A percentile compares a stretch with the other conserved stretches of the same genome.
These are phyloP conservation scores for Scaptodrosophila latifasciaeformis DNA, from an alignment of 2,888 invertebrate species.

Conservation along the genomic window DNA sequence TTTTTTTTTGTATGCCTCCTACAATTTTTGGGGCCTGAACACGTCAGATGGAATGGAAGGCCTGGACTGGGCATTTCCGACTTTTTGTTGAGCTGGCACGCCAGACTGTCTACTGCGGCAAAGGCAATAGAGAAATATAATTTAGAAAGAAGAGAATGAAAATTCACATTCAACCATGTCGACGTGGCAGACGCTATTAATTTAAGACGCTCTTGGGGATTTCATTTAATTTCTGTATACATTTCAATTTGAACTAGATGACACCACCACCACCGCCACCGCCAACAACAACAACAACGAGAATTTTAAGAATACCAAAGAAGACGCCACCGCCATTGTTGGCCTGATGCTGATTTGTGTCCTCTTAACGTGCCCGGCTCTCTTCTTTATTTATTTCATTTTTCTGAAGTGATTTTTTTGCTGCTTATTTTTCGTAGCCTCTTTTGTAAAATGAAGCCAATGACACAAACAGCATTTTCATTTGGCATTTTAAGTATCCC, in stretches of 20 bases:
- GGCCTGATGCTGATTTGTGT: conserved; percentile 32
- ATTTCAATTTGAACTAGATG: conserved; percentile 21
- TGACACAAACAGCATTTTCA: conserved; percentile 16
- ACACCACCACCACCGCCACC: too few relatives aligned
- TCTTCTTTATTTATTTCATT: conserved; percentile 4
- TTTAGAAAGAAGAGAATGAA: too few relatives aligned
- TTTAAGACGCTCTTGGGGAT: conserved; percentile 25
- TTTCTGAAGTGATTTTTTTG: conserved; percentile 36
- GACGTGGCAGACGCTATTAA: conserved; percentile 31
- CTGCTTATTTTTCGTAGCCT: neutral
- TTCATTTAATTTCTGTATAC: conserved; percentile 24
- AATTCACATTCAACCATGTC: too few relatives aligned
- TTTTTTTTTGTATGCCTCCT: neutral
- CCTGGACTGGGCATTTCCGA: conserved; percentile 19
- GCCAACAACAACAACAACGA: too few relatives aligned
- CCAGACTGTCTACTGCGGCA: conserved; percentile 34
- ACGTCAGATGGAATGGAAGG: neutral
- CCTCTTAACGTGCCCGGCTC: conserved; percentile 6
- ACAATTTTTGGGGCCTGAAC: neutral
- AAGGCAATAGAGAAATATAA: too few relatives aligned
- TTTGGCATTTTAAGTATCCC: conserved; percentile 27
- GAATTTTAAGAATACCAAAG: too few relatives aligned
- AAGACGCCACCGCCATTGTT: conserved; percentile 8
- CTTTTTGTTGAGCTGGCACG: conserved; percentile 15
- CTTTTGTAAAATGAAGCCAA: neutral